Base-by-base conservation (phyloP, 2,888 invertebrate genomes). In the Drosophila buzzatii region DNA sequence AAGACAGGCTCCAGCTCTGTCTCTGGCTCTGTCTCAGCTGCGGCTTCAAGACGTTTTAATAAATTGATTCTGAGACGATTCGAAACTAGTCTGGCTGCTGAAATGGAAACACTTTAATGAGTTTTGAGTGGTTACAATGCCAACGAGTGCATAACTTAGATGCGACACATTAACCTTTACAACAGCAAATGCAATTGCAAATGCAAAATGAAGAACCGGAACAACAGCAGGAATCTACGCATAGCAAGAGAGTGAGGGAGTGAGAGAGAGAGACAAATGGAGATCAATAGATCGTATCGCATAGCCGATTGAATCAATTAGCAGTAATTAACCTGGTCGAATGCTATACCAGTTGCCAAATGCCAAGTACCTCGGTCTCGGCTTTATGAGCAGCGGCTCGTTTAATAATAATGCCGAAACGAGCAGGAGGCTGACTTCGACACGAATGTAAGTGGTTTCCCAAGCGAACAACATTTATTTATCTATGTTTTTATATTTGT, bases 141-240 rank as follows among this genome's bases (percentile, higher is more conserved):
- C 88, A 75, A 68, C 85, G 61, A 73, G 85, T 77, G 77, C 73
- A 85, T 85, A 82, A 87, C 64, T 85, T 47, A 85, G 78, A 73
- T 60, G 71, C 83, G 86, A 85, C 83, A 82, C 89, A 75, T 87
- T 85, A 85, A 85, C 85, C 85, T 85, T 85, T 85, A 61, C 27
- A n/a, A 6, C 27, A 53, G 55, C 61, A 23, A 23, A 39, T 33
- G 33, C 52, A 23, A 23, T 53, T 33, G 33, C 52, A 31, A 37
- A 39, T 35, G 47, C 41, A 65, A 37, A 33, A 18, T 47, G 47
- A 51, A 59, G 57, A 81, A 60, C 81, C 78, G 79, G 81, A 79
- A 79, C 74, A 57, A 66, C 57, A 60, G 64, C 61, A 62, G 61
- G 61, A 18, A 59, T 79, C 51, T 72, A 83, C 85, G 83, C 85